Base-by-base conservation (phyloP, 2,797 vertebrate genomes). In the Balearica regulorum region DNA sequence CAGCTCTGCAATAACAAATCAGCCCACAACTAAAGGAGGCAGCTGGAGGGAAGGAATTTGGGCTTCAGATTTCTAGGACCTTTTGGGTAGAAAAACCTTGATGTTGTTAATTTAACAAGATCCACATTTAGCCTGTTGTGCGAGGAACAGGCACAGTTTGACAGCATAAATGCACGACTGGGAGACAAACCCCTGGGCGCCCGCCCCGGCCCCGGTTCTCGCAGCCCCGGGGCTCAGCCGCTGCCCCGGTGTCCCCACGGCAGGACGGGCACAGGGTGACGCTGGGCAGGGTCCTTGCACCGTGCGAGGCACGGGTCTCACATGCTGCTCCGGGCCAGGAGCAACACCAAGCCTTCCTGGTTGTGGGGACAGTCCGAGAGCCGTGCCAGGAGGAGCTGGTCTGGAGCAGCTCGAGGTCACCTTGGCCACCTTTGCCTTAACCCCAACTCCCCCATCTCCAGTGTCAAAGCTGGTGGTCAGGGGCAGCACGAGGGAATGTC, bases 151-250 rank as follows among this genome's bases (percentile, higher is more conserved):
- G 54, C 65, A 37, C n/a, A 11, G 49, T 10, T 16, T n/a, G 76
- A 14, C 43, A 76, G 53, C 28, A 4, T 33, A 20, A 85, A 48
- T 69, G 55, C 20, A 28, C 5, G 33, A 21, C 55, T 9, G 10
- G 20, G 61, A 85, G 22, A 55, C 46, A 94, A 87, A 70, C 4
- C 31, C 43, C n/a, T n/a, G 24, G 3, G 22, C 0, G 0, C 12
- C 68, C 5, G 0, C 21, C 62, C 70, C 79, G 43, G 83, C 9
- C 61, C 13, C 0, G 1, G 21, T 22, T 72, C 39, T 35, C 4
- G 1, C 0, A 0, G 41, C 41, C 21, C 49, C 2, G 2, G 3
- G 24, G 53, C 51, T 75, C 64, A 43, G 61, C 13, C 17, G 29
- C 70, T 68, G 61, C 46, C 87, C 61, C 15, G 61, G 53, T 51